Evolutionary conservation across 2,888 invertebrate genomes (phyloP).

Genomic region (Schizotus pectinicornis): DNA sequence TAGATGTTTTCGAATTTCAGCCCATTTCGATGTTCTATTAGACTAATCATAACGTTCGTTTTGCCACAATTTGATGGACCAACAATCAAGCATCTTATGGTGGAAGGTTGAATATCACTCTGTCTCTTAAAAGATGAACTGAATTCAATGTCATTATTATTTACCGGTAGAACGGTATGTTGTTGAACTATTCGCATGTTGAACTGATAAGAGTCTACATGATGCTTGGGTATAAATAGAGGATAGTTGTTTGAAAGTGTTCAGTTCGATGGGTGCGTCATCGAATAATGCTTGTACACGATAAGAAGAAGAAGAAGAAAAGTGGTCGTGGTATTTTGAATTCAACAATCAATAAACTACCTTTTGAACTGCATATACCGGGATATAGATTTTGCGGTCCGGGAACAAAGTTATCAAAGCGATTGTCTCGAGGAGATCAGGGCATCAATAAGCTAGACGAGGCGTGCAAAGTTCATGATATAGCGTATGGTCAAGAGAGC

Average conservation of each 20-base stretch:
- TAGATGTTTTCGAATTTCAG: slow-evolving; percentile 9
- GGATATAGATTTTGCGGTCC: slow-evolving; percentile 37
- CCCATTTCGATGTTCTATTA: slow-evolving; percentile 3
- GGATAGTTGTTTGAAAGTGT: neutral
- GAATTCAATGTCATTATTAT: neutral
- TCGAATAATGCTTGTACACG: too few relatives aligned
- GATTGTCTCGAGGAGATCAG: slow-evolving; percentile 46
- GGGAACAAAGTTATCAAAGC: slow-evolving; percentile 39
- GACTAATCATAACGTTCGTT: slow-evolving; percentile 7
- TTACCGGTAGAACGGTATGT: neutral
- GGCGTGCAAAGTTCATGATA: slow-evolving; percentile 50
- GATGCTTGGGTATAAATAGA: too few relatives aligned
- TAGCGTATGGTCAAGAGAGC: slow-evolving; percentile 40
- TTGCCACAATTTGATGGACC: slow-evolving; percentile 15
- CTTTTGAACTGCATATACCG: slow-evolving; percentile 38
- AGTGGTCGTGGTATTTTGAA: slow-evolving; percentile 33
- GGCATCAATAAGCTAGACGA: slow-evolving; percentile 48
- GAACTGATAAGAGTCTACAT: neutral
- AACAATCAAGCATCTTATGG: slow-evolving; percentile 11
- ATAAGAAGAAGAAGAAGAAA: neutral
- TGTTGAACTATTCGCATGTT: neutral
- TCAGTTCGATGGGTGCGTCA: too few relatives aligned
- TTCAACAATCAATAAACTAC: slow-evolving; percentile 36
- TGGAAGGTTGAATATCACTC: neutral
- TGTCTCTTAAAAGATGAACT: neutral